A percentile compares a stretch with the other conserved stretches of the same genome.
Conservation (phyloP, 2,797 vertebrate species). For the Heteromormyrus szaboi region DNA sequence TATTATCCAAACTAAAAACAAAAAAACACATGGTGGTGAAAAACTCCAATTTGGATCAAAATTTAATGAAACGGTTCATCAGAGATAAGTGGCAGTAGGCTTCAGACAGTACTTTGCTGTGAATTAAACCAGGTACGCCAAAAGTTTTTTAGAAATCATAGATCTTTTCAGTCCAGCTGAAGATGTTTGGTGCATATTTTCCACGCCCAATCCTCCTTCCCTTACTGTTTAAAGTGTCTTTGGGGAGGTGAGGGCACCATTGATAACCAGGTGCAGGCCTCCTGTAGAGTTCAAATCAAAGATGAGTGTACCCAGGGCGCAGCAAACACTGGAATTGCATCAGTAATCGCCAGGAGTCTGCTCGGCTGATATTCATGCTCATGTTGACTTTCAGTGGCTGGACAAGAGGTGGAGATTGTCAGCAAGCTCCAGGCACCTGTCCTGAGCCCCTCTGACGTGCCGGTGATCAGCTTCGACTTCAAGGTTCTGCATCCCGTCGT, state of each 20-base stretch:
- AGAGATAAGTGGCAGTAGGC: background rate
- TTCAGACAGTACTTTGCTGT: background rate
- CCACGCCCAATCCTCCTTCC: background rate
- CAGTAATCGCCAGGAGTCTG: background rate
- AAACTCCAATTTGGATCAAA: background rate
- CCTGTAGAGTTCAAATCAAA: background rate
- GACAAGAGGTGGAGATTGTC: constrained; percentile 77
- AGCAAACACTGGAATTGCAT: background rate
- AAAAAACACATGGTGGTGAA: background rate
- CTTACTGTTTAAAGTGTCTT: background rate
- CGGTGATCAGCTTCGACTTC: constrained; percentile 80
- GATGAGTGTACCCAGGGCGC: background rate
- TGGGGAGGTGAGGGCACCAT: background rate
- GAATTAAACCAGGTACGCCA: background rate
- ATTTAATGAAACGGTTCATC: background rate
- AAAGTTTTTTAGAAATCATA: background rate
- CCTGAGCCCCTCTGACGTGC: constrained; percentile 65
- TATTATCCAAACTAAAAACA: background rate
- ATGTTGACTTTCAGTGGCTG: constrained; percentile 38
- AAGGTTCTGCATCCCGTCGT: constrained; percentile 89
- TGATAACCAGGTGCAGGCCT: background rate
- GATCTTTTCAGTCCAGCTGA: background rate
- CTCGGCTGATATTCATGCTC: background rate
- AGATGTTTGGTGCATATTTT: background rate
- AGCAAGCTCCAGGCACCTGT: constrained; percentile 58